These are phyloP conservation scores for Callimorpha dominula DNA, from an alignment of 2,888 invertebrate genomes.

Conservation along the genomic window DNA sequence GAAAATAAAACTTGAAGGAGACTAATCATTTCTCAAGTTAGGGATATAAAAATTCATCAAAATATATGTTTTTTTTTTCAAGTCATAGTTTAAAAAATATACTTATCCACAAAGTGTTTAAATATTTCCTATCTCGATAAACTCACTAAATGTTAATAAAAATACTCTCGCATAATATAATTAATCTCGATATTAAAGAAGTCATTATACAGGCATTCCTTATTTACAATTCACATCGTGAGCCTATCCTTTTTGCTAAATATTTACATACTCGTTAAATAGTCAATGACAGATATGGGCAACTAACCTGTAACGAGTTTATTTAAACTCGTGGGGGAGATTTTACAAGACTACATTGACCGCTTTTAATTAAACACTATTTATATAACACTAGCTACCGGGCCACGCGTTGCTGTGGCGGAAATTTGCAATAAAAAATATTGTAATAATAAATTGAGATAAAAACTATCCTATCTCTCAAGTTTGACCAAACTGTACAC, in stretches of 20 bases:
- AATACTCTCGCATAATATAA: constrained; percentile 37
- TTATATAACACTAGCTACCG: neutral
- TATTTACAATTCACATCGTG: constrained; percentile 46
- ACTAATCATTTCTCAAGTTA: neutral
- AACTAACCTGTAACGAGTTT: neutral
- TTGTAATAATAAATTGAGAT: too few relatives aligned
- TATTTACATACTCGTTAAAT: constrained; percentile 50
- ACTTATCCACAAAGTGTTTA: neutral
- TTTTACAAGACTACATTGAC: neutral
- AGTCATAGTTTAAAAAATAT: neutral
- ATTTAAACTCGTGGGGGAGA: neutral
- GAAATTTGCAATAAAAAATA: too few relatives aligned
- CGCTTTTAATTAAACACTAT: neutral
- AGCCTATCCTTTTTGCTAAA: constrained; percentile 42
- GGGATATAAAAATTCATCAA: too few relatives aligned
- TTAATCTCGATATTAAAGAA: constrained; percentile 56
- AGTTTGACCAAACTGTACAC: too few relatives aligned
- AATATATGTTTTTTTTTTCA: too few relatives aligned
- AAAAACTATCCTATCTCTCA: too few relatives aligned
- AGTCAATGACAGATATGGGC: constrained; percentile 4
- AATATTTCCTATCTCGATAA: neutral
- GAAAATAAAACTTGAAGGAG: neutral
- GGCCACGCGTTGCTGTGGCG: too few relatives aligned
- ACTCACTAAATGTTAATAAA: neutral
- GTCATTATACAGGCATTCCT: constrained; percentile 40